Conservation (phyloP, 2,888 invertebrate genomes). For the Lymantria monacha region DNA sequence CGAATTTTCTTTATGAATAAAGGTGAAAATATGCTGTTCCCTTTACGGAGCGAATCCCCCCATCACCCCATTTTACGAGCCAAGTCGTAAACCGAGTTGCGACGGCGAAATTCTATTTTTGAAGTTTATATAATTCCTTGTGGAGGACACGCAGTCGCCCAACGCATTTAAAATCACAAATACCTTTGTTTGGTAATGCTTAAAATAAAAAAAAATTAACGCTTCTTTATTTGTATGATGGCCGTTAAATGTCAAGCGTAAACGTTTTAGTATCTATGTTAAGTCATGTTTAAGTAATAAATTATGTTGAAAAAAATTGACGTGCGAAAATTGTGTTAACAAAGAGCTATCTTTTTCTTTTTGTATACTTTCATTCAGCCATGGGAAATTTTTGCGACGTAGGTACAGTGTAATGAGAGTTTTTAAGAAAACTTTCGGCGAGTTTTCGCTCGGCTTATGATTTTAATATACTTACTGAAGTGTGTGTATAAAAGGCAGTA, state of each 20-base stretch:
- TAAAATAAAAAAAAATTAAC: constrained; percentile 26
- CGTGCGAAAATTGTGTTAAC: constrained; percentile 43
- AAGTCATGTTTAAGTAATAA: constrained; percentile 57
- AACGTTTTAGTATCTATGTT: constrained; percentile 34
- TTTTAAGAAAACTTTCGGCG: constrained; percentile 22
- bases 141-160: constrained; percentile 38
- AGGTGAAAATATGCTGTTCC: constrained; percentile 62
- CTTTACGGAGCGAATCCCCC: constrained; percentile 36
- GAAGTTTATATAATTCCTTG: constrained; percentile 63
- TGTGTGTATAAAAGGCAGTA: background rate
- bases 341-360: constrained; percentile 31
- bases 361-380: constrained; percentile 36
- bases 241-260: background rate
- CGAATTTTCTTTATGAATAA: constrained; percentile 54
- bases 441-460: constrained; percentile 26
- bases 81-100: constrained; percentile 60
- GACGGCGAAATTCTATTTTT: constrained; percentile 66
- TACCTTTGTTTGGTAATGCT: constrained; percentile 42
- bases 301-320: constrained; percentile 55
- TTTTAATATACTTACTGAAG: constrained; percentile 27
- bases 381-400: constrained; percentile 30
- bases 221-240: constrained; percentile 9
- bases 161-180: constrained; percentile 53
- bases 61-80: constrained; percentile 59
- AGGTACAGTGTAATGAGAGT: constrained; percentile 26